phyloP scores from a whole-genome alignment of 2,888 invertebrate species.

The Ochropleura plecta region DNA sequence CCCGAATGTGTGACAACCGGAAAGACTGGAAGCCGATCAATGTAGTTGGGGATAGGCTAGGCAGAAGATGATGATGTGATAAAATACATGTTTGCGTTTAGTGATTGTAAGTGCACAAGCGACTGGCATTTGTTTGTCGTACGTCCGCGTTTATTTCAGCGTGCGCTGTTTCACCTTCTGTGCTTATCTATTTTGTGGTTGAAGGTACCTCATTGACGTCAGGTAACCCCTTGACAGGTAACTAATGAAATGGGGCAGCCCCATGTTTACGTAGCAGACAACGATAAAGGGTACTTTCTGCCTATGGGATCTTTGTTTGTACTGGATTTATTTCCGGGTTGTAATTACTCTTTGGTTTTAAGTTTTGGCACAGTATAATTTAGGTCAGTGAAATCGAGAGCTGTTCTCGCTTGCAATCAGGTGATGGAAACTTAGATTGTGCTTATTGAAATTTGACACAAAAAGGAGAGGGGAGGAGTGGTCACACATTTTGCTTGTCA shows the following conservation, averaged over 20 bases:
- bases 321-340: neutral
- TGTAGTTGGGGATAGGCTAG: neutral
- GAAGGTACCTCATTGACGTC: conserved; percentile 27
- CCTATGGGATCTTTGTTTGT: conserved; percentile 14
- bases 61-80: neutral
- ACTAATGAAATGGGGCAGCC: conserved; percentile 57
- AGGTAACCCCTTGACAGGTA: conserved; percentile 38
- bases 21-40: neutral
- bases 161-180: neutral
- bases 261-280: conserved; percentile 40
- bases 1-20: neutral
- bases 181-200: neutral
- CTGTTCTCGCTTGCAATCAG: neutral
- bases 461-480: neutral
- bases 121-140: neutral
- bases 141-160: neutral
- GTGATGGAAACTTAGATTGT: neutral
- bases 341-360: neutral
- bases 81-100: neutral
- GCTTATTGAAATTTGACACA: neutral
- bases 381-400: neutral
- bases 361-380: neutral
- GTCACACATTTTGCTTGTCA: neutral
- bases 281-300: conserved; percentile 5
- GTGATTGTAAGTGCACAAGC: neutral